Percentiles rank a stretch among this genome's conserved stretches.
Conservation (phyloP, 2,888 invertebrate species). For the Mythimna lalbum region DNA sequence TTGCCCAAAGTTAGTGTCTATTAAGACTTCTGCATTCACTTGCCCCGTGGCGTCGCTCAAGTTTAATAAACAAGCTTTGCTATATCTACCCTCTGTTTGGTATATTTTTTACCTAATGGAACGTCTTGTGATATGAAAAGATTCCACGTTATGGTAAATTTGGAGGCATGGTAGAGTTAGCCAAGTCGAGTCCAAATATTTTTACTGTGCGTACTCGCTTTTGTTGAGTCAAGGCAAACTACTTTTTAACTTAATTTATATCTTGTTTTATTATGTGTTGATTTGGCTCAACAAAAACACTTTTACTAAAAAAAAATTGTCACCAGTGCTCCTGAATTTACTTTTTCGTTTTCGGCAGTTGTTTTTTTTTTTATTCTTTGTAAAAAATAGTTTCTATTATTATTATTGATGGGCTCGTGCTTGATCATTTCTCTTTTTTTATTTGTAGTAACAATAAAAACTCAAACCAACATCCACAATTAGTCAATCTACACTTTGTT, state of each 20-base stretch:
- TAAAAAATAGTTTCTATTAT: no score
- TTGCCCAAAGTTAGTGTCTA: not conserved
- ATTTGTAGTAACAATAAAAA: no score
- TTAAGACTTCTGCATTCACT: slow-evolving; percentile 11
- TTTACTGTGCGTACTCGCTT: not conserved
- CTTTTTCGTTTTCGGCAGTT: no score
- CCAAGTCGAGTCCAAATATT: not conserved
- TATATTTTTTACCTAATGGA: slow-evolving; percentile 29
- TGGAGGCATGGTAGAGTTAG: slow-evolving; percentile 2
- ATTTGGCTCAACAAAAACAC: no score
- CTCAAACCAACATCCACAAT: no score
- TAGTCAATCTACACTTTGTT: no score
- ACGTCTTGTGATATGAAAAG: slow-evolving; percentile 42
- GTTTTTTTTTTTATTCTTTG: no score
- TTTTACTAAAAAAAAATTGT: no score
- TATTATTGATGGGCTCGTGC: no score
- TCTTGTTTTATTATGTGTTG: no score
- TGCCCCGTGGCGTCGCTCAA: slow-evolving; percentile 2
- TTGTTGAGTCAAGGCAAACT: not conserved
- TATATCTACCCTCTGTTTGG: slow-evolving; percentile 17
- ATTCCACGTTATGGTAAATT: slow-evolving; percentile 19
- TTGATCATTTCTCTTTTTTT: no score
- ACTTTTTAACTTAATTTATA: not conserved
- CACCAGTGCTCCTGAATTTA: no score
- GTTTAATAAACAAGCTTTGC: slow-evolving; percentile 40